Conservation (phyloP, 1,140 invertebrate species). For the Pseudoatta argentina region DNA sequence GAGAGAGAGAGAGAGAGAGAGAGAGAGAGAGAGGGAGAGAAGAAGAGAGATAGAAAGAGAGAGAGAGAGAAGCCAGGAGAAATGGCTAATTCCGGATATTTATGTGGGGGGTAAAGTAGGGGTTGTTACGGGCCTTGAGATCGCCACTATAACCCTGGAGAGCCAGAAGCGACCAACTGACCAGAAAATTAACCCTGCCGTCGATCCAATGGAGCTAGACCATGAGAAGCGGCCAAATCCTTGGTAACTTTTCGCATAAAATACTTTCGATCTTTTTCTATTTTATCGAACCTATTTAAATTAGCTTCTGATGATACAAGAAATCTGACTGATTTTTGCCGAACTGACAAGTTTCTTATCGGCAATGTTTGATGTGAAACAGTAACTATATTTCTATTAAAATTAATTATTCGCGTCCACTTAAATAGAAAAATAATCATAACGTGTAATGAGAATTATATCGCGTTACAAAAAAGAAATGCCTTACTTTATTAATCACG, state of each 20-base stretch:
- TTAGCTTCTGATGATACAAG: constrained; percentile 38
- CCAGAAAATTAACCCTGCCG: constrained; percentile 87
- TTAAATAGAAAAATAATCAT: constrained; percentile 1
- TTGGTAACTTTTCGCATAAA: constrained; percentile 66
- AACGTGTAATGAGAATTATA: constrained; percentile 9
- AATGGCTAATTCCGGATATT: constrained; percentile 87
- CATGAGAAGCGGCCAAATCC: constrained; percentile 76
- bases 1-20: constrained; percentile 44
- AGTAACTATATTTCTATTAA: neutral
- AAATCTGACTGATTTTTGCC: neutral
- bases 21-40: constrained; percentile 41
- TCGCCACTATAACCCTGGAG: constrained; percentile 85
- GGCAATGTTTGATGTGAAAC: neutral
- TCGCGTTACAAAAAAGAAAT: constrained; percentile 30
- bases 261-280: constrained; percentile 50
- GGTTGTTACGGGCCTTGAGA: constrained; percentile 85
- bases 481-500: constrained; percentile 76
- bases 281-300: constrained; percentile 37
- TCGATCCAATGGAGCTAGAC: constrained; percentile 83
- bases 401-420: constrained; percentile 21
- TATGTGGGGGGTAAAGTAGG: constrained; percentile 86
- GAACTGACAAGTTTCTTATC: neutral
- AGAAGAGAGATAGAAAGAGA: constrained; percentile 41
- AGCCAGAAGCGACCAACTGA: constrained; percentile 87
- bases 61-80: constrained; percentile 83